These are phyloP conservation scores for Lycaon pictus DNA, from an alignment of 2,113 vertebrate species.

Conservation along the genomic window DNA sequence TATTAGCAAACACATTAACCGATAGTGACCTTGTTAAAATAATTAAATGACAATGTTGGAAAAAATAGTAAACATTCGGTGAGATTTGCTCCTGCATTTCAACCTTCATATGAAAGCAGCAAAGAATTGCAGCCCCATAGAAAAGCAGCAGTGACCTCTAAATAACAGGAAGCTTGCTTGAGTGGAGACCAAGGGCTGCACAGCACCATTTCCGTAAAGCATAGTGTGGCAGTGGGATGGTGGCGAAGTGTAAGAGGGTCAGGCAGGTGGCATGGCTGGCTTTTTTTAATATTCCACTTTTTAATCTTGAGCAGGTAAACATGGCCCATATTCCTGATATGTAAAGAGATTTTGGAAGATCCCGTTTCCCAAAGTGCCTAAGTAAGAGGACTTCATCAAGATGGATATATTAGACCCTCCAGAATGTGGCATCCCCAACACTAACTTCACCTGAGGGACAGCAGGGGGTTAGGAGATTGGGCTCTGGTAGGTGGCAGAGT, in stretches of 20 bases:
- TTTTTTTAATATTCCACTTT: background rate
- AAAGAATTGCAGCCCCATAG: background rate
- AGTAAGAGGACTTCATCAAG: background rate
- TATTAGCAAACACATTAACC: slow-evolving; percentile 8
- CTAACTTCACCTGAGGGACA: background rate
- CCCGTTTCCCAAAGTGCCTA: background rate
- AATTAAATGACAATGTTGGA: background rate
- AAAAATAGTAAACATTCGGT: background rate
- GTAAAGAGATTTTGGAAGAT: background rate
- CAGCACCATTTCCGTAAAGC: background rate
- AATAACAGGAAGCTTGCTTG: background rate
- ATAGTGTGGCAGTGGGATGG: too few relatives aligned
- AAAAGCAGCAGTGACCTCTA: background rate
- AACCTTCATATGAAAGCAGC: background rate
- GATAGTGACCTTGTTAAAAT: background rate
- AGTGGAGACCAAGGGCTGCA: background rate
- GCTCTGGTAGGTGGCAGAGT: background rate
- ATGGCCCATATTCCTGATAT: background rate
- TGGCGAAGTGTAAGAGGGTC: background rate
- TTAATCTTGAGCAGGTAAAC: background rate
- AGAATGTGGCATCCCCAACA: background rate
- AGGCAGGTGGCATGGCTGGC: background rate
- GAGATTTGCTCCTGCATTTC: background rate
- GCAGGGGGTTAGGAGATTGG: background rate
- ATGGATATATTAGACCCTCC: background rate